phyloP scores from a whole-genome alignment of 1,140 invertebrate species.

The Euglossa dilemma region DNA sequence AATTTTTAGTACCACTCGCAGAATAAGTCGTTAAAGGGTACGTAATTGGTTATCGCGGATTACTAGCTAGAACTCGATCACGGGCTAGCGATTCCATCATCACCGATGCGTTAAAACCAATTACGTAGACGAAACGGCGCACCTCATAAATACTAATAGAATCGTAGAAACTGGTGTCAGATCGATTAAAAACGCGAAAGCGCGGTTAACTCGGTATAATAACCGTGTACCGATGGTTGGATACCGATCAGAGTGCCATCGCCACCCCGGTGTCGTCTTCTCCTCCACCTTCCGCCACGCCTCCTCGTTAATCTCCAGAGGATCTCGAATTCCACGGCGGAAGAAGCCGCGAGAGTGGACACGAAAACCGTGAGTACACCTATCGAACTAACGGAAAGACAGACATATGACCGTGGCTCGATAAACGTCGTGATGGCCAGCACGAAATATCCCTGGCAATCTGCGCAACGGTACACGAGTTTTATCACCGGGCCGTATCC shows the following conservation, averaged over 20 bases:
- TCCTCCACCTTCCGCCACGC: too few species aligned
- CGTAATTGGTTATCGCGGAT: background rate
- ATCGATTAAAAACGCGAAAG: too few species aligned
- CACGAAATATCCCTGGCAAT: slow-evolving; percentile 25
- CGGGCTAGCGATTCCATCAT: background rate
- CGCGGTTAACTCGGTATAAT: too few species aligned
- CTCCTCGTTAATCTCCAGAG: too few species aligned
- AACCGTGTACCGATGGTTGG: too few species aligned
- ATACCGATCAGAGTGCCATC: too few species aligned
- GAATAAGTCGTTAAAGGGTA: background rate
- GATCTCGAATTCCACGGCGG: too few species aligned
- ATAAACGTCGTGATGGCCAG: slow-evolving; percentile 41
- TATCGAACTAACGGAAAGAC: background rate
- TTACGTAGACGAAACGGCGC: background rate
- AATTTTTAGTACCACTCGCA: too few species aligned
- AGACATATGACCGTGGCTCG: slow-evolving; percentile 4
- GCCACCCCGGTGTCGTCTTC: background rate
- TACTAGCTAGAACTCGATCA: too few species aligned
- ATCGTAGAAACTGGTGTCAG: too few species aligned
- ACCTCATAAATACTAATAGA: background rate
- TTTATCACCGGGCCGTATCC: slow-evolving; percentile 49
- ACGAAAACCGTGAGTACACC: too few species aligned
- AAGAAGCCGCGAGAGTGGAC: too few species aligned
- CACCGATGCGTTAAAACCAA: background rate
- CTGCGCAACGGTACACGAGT: slow-evolving; percentile 62